These are phyloP conservation scores for Scarus forsteni DNA, from an alignment of 2,797 vertebrate species.

Conservation along the genomic window DNA sequence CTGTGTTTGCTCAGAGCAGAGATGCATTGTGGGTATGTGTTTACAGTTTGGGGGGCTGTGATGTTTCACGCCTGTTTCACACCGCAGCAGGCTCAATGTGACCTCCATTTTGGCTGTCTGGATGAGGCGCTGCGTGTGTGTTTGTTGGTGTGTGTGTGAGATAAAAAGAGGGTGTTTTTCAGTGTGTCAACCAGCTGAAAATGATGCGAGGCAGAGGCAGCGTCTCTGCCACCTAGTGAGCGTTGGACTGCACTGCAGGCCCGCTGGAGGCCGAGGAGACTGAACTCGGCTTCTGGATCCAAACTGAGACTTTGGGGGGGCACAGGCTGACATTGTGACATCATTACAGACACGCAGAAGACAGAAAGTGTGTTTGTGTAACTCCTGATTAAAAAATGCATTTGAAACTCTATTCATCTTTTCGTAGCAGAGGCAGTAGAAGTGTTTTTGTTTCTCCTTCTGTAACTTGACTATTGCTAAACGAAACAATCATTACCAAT, in stretches of 20 bases:
- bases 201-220: constrained; percentile 35
- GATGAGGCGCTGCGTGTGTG: neutral
- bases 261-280: constrained; percentile 9
- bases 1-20: neutral
- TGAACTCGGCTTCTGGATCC: neutral
- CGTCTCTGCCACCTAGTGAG: constrained; percentile 66
- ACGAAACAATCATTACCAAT: too few species aligned
- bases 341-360: neutral
- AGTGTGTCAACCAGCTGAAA: constrained; percentile 24
- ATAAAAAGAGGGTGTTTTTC: constrained; percentile 5
- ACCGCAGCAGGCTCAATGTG: constrained; percentile 30
- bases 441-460: too few species aligned
- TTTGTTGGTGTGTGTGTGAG: neutral
- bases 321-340: neutral
- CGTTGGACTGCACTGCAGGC: constrained; percentile 33
- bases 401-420: too few species aligned
- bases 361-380: too few species aligned
- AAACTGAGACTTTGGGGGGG: too few species aligned
- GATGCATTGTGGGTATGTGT: constrained; percentile 3
- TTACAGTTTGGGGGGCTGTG: neutral
- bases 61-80: constrained; percentile 1
- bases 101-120: constrained; percentile 62
- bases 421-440: too few species aligned
- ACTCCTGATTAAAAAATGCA: too few species aligned
- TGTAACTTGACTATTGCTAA: too few species aligned